Percentiles rank a stretch among this genome's conserved stretches.
phyloP scores from a whole-genome alignment of 1,140 invertebrate genomes.

The Rhagoletis pomonella region DNA sequence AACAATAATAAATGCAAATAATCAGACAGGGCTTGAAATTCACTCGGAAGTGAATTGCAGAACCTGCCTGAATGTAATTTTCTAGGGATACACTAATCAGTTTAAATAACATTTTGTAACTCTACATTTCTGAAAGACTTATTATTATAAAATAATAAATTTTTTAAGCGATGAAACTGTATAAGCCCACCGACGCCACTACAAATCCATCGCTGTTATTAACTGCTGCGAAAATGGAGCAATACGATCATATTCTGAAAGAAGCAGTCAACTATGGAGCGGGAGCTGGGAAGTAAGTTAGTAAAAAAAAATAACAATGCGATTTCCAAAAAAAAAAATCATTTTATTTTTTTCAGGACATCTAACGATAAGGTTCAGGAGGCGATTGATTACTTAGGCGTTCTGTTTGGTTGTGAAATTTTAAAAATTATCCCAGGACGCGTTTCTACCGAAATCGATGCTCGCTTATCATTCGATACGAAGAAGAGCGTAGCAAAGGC shows the following conservation, averaged over 20 bases:
- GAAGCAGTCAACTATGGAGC: slow-evolving; percentile 93
- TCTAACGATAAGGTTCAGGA: slow-evolving; percentile 83
- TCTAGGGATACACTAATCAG: too few species aligned
- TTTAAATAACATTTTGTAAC: too few species aligned
- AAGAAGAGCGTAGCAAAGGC: slow-evolving; percentile 94
- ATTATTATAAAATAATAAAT: slow-evolving; percentile 41
- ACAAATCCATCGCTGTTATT: slow-evolving; percentile 99
- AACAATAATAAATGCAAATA: too few species aligned
- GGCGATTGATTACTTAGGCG: slow-evolving; percentile 94
- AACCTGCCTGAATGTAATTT: too few species aligned
- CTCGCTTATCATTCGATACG: slow-evolving; percentile 96
- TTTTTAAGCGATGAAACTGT: slow-evolving; percentile 92
- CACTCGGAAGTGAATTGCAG: too few species aligned
- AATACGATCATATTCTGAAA: slow-evolving; percentile 91
- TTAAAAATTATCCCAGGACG: slow-evolving; percentile 98
- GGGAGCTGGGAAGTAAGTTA: slow-evolving; percentile 79
- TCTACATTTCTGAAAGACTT: too few species aligned
- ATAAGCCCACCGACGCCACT: slow-evolving; percentile 99
- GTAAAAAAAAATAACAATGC: not conserved
- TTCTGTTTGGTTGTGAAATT: slow-evolving; percentile 97
- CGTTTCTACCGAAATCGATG: slow-evolving; percentile 99
- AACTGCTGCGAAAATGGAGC: slow-evolving; percentile 91
- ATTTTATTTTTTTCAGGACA: slow-evolving; percentile 74
- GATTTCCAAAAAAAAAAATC: not conserved
- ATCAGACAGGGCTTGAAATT: too few species aligned